phyloP scores from a whole-genome alignment of 2,113 vertebrate genomes.

The Channa maculata region DNA sequence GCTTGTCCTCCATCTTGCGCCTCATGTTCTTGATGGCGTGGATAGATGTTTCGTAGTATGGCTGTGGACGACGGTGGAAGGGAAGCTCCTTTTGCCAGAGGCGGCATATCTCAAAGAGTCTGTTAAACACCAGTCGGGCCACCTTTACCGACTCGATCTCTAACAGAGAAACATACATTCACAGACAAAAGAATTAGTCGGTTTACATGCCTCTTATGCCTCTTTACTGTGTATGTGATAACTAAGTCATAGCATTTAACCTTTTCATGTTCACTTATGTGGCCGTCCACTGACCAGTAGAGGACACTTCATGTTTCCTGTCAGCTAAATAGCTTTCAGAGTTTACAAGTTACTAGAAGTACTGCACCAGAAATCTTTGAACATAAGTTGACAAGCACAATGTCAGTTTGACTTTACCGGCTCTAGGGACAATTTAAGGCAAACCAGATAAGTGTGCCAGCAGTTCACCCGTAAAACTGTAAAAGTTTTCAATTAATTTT shows the following conservation, averaged over 20 bases:
- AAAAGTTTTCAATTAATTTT: neutral
- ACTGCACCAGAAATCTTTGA: no score
- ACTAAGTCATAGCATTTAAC: neutral
- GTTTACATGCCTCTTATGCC: neutral
- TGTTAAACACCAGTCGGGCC: slow-evolving; percentile 91
- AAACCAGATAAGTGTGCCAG: neutral
- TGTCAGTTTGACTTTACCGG: neutral
- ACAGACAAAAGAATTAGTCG: neutral
- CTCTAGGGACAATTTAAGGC: neutral
- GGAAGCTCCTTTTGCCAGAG: slow-evolving; percentile 95
- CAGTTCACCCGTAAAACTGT: neutral
- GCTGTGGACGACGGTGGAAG: slow-evolving; percentile 88
- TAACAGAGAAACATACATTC: slow-evolving; percentile 67
- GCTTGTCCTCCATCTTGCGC: slow-evolving; percentile 99
- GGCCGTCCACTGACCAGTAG: neutral
- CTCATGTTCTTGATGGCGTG: slow-evolving; percentile 99
- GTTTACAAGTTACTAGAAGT: no score
- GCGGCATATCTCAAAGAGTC: slow-evolving; percentile 92
- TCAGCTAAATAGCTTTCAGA: no score
- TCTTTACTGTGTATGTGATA: neutral
- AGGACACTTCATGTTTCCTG: neutral
- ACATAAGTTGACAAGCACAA: neutral
- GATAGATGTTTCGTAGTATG: slow-evolving; percentile 97
- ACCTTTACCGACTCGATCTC: slow-evolving; percentile 94
- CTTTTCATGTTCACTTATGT: neutral